A percentile compares a stretch with the other conserved stretches of the same genome.
phyloP scores from a whole-genome alignment of 1,140 invertebrate genomes.

The Dendrolimus punctatus region DNA sequence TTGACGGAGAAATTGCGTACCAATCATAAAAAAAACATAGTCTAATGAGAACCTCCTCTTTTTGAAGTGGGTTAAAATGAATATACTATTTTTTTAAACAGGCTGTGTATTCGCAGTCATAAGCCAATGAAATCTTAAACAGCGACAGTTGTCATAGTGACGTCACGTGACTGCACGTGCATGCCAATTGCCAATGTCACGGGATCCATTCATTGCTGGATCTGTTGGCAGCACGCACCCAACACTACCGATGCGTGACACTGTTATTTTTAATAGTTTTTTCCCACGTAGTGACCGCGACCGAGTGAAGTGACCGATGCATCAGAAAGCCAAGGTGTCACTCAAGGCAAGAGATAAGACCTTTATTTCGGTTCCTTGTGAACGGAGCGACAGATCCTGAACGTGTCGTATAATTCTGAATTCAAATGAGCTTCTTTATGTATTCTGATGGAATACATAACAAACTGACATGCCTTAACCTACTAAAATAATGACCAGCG shows the following conservation, averaged over 20 bases:
- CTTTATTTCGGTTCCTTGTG: background rate
- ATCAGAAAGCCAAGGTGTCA: slow-evolving; percentile 6
- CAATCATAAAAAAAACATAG: too few relatives aligned
- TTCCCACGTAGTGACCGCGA: slow-evolving; percentile 7
- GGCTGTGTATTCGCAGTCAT: background rate
- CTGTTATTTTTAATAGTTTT: slow-evolving; percentile 21
- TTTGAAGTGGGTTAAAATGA: too few relatives aligned
- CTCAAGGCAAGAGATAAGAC: background rate
- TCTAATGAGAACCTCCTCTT: too few relatives aligned
- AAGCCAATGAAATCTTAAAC: background rate
- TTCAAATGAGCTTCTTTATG: too few relatives aligned
- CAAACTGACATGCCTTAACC: too few relatives aligned
- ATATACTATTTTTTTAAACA: too few relatives aligned
- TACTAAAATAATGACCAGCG: too few relatives aligned
- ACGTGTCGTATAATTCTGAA: too few relatives aligned
- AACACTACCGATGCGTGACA: slow-evolving; percentile 20
- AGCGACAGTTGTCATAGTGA: too few relatives aligned
- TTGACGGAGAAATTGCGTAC: too few relatives aligned
- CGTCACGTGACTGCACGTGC: slow-evolving; percentile 8
- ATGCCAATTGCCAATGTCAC: slow-evolving; percentile 26
- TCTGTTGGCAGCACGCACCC: slow-evolving; percentile 17
- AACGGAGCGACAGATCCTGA: too few relatives aligned
- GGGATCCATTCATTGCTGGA: slow-evolving; percentile 17
- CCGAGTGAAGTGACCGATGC: slow-evolving; percentile 12
- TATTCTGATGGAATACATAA: too few relatives aligned